Percentiles rank a stretch among this genome's conserved stretches.
Evolutionary conservation across 92 coral and sea anemone genomes (phyloP).

Genomic region (Porites evermanni): DNA sequence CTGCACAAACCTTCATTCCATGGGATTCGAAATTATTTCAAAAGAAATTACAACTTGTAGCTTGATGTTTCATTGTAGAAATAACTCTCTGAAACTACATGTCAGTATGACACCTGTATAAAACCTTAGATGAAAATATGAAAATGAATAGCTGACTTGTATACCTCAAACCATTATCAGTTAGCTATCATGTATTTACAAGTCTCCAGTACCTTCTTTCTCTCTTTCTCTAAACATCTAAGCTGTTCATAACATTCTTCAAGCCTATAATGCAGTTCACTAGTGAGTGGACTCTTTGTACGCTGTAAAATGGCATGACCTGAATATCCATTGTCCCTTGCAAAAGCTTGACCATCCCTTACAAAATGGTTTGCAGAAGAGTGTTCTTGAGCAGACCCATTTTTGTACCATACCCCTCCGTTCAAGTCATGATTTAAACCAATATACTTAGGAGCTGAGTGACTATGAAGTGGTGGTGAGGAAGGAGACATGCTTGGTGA

Average conservation of each 20-base stretch:
- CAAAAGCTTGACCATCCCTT: constrained; percentile 43
- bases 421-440: constrained; percentile 43
- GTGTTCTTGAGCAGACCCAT: constrained; percentile 55
- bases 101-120: no score
- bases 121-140: not conserved
- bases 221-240: constrained; percentile 88
- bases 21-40: no score
- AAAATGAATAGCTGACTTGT: not conserved
- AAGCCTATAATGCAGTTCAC: constrained; percentile 86
- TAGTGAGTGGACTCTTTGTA: constrained; percentile 80
- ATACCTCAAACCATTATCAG: not conserved
- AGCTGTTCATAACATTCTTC: constrained; percentile 98
- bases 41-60: no score
- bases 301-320: constrained; percentile 67
- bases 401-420: constrained; percentile 56
- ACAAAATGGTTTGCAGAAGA: constrained; percentile 60
- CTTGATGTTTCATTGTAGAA: not conserved
- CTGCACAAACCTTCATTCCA: no score
- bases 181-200: not conserved
- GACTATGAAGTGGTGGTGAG: constrained; percentile 79
- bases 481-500: constrained; percentile 96
- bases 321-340: constrained; percentile 72
- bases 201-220: constrained; percentile 76
- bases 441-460: constrained; percentile 66
- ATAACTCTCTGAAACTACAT: not conserved